Evolutionary conservation across 2,113 vertebrate genomes (phyloP).

Genomic region (Scytalopus superciliaris): DNA sequence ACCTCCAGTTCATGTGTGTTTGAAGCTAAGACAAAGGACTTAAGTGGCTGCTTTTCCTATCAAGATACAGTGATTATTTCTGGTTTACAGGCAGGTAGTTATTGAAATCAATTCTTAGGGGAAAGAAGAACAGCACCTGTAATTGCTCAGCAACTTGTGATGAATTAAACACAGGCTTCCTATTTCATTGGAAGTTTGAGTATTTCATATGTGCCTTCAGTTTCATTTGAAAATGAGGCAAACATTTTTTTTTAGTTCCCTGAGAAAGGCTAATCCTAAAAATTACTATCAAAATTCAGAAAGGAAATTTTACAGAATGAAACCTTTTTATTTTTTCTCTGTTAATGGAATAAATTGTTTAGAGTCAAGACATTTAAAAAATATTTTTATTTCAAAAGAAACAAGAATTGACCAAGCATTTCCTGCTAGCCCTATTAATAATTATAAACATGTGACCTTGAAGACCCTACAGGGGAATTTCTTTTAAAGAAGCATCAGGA

Average conservation of each 20-base stretch:
- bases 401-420: neutral
- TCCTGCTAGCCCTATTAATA: neutral
- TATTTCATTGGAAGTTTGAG: neutral
- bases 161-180: neutral
- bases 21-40: neutral
- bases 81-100: neutral
- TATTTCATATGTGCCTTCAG: neutral
- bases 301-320: neutral
- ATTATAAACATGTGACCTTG: neutral
- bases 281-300: neutral
- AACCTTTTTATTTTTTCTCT: neutral
- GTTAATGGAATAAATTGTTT: neutral
- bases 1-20: accelerated
- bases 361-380: neutral
- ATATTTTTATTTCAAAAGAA: neutral
- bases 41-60: neutral
- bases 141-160: neutral
- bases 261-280: neutral
- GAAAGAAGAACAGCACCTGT: neutral
- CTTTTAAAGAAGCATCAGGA: neutral
- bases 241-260: neutral
- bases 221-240: neutral
- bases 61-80: neutral
- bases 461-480: neutral
- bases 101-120: neutral